Percentiles rank a stretch among this genome's conserved stretches.
phyloP scores from a whole-genome alignment of 2,888 invertebrate genomes.

The Morpho achilles region DNA sequence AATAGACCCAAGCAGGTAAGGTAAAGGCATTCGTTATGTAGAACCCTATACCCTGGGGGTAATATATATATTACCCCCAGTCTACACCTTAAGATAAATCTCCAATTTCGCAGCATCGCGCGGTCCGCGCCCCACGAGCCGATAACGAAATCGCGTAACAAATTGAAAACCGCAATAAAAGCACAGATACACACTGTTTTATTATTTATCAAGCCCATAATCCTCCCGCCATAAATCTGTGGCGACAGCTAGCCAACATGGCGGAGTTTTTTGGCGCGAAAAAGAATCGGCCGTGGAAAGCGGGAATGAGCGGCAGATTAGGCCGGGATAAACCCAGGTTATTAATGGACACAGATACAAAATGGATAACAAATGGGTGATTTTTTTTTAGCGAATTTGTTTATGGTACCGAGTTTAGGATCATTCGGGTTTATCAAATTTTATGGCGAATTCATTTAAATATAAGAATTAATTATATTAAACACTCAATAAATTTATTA shows the following conservation, averaged over 20 bases:
- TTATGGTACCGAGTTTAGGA: slow-evolving; percentile 22
- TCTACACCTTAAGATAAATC: background rate
- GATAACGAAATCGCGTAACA: slow-evolving; percentile 38
- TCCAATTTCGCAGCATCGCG: background rate
- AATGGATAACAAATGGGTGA: slow-evolving; percentile 68
- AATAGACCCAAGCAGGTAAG: too few relatives aligned
- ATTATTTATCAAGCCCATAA: slow-evolving; percentile 59
- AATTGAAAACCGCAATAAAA: slow-evolving; percentile 66
- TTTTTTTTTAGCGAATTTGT: slow-evolving; percentile 32
- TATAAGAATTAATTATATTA: too few relatives aligned
- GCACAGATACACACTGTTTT: slow-evolving; percentile 46
- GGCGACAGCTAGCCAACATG: slow-evolving; percentile 57
- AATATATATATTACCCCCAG: too few relatives aligned
- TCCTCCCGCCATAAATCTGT: slow-evolving; percentile 71
- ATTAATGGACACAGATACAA: slow-evolving; percentile 76
- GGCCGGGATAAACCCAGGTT: slow-evolving; percentile 68
- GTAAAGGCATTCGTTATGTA: too few relatives aligned
- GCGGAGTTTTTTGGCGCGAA: slow-evolving; percentile 65
- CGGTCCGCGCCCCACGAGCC: background rate
- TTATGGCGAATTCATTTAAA: slow-evolving; percentile 24
- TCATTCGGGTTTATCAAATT: slow-evolving; percentile 21
- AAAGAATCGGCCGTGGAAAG: slow-evolving; percentile 74
- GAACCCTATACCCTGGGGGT: too few relatives aligned
- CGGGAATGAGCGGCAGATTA: slow-evolving; percentile 75
- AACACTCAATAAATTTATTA: background rate